Base-by-base conservation (phyloP, 2,888 invertebrate genomes). In the Pristionchus arcanus region DNA sequence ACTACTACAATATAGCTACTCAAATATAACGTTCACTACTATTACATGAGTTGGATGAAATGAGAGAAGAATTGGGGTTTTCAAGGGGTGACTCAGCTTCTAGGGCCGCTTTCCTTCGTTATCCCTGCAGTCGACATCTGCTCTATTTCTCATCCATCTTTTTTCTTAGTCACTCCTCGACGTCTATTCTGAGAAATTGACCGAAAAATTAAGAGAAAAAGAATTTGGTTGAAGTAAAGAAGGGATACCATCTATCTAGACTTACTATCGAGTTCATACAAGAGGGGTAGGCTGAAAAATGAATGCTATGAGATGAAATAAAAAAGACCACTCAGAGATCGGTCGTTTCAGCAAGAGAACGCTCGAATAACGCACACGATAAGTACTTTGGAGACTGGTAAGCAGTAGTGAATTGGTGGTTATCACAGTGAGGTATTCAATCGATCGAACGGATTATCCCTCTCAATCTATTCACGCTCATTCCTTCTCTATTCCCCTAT, bases 101-200 rank as follows among this genome's bases (percentile, higher is more conserved):
- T n/a, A 81, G 49, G 49, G 42, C 49, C 81, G n/a, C 53, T 81
- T 77, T 25, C n/a, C 34, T 25, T n/a, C 53, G 49, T 34, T 53
- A 53, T 7, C 49, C 49, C 37, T 53, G 42, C 81, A 49, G 11
- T 81, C 81, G 81, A 81, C 81, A 81, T 81, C 81, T 81, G 81
- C 81, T 81, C 81, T 81, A 42, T 42, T 21, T 77, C 81, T 53
- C 81, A 81, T 81, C 49, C 49, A 81, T 81, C 81, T 49, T 81
- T n/a, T 49, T 53, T 81, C 81, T 81, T 81, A 81, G 81, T 81
- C 81, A 81, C 28, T n/a, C n/a, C 28, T 16, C 16, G 28, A 5
- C 25, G 1, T 53, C 81, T 11, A 28, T 81, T 49, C 81, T 81
- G 49, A 13, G 81, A 81, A 81, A 42, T 28, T 49, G 21, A 21